Evolutionary conservation across 2,113 vertebrate species (phyloP).

Genomic region (Struthidea cinerea): DNA sequence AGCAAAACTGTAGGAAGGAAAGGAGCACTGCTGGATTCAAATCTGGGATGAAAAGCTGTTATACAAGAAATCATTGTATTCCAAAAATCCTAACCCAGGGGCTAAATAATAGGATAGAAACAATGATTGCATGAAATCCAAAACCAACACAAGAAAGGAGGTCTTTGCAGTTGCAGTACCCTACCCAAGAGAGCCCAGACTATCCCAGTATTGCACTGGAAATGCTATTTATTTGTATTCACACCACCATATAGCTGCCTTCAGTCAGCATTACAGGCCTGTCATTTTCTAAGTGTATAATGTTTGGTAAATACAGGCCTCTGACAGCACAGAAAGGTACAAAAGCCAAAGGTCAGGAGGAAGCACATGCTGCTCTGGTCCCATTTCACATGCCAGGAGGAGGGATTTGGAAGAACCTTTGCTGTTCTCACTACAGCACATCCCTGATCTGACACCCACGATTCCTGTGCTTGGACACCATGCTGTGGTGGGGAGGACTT

Average conservation of each 20-base stretch:
- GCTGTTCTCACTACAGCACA: accelerated
- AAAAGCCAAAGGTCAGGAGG: background rate
- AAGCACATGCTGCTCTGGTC: background rate
- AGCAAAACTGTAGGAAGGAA: background rate
- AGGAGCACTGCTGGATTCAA: background rate
- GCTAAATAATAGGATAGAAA: background rate
- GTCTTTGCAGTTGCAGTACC: background rate
- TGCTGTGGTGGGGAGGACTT: accelerated
- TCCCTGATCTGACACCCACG: accelerated
- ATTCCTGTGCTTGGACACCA: background rate
- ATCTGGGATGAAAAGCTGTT: background rate
- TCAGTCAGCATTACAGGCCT: background rate
- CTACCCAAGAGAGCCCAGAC: background rate
- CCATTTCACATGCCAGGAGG: accelerated
- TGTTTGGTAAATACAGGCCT: background rate
- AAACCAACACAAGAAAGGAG: background rate
- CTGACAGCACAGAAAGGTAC: background rate
- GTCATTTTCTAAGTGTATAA: background rate
- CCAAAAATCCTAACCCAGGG: background rate
- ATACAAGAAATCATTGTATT: background rate
- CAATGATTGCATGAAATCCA: background rate
- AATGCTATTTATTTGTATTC: background rate
- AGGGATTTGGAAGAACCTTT: background rate
- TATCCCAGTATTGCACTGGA: background rate
- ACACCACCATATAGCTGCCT: background rate